phyloP scores from a whole-genome alignment of 2,888 invertebrate genomes.

The Zhuqinia jingwanae region DNA sequence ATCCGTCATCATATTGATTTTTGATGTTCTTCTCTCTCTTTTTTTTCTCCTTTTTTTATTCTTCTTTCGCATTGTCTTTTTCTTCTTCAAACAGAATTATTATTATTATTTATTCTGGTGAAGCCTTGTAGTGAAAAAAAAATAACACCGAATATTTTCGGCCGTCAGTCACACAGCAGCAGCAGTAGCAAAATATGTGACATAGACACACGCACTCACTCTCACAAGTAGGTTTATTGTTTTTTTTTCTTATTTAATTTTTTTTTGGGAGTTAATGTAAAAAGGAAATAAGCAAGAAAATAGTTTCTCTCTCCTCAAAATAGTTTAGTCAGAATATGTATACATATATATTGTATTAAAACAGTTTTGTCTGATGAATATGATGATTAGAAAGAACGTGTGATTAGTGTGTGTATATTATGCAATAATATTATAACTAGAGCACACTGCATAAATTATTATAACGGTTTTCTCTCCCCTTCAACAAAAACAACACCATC shows the following conservation, averaged over 20 bases:
- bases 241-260: not conserved
- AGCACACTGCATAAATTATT: conserved; percentile 40
- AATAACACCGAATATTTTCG: conserved; percentile 2
- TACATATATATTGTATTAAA: too few relatives aligned
- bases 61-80: conserved; percentile 15
- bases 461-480: conserved; percentile 46
- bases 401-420: conserved; percentile 11
- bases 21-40: conserved; percentile 27
- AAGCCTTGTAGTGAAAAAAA: not conserved
- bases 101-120: conserved; percentile 34
- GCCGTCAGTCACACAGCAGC: conserved; percentile 18
- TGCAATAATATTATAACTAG: conserved; percentile 49
- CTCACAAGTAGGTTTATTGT: too few relatives aligned
- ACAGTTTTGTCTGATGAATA: not conserved
- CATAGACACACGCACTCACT: too few relatives aligned
- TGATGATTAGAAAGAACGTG: too few relatives aligned
- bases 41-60: conserved; percentile 15
- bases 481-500: too few relatives aligned
- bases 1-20: conserved; percentile 2
- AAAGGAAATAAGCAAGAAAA: not conserved
- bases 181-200: too few relatives aligned
- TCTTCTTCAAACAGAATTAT: conserved; percentile 31
- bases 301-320: too few relatives aligned
- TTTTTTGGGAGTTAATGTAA: not conserved
- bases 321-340: too few relatives aligned